Base-by-base conservation (phyloP, 2,888 invertebrate species). In the Ornithoptera priamus region DNA sequence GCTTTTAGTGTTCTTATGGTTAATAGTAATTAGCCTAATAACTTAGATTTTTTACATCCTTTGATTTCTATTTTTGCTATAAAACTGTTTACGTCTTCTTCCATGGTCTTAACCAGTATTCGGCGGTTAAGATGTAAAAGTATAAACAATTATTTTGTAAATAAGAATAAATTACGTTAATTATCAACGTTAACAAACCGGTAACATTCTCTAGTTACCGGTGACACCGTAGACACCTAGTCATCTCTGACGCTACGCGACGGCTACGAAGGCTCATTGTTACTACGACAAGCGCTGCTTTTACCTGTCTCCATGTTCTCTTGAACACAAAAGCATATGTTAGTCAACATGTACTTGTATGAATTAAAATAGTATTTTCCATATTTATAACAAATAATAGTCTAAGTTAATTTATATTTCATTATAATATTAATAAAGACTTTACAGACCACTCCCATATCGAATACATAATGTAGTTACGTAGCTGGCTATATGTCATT, bases 261-360 rank as follows among this genome's bases (percentile, higher is more conserved):
- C 71, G 50, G 68, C 74, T 73, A 72, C 75, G 72, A 64, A 72
- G 69, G 70, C 70, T 71, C 60, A 56, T 68, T 67, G 65, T 61
- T 30, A 64, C 73, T 74, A 75, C 73, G 72, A 61, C 24, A 63
- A 46, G 15, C 12, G 62, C 42, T 60, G 36, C 59, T 67, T 65
- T 70, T 71, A 69, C 65, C 69, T 57, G 62, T 62, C 69, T 61
- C 63, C 63, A 65, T 64, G 70, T 71, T 67, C 58, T 72, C 70
- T 73, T 53, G 20, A 18, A 24, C n/a, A 71, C 58, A 71, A 71
- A 61, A 57, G 56, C 42, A 53, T 59, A 56, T 46, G 20, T 58
- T 56, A 46, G 24, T 60, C 24, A 61, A 67, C 56, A 70, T 39
- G n/a, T 30, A 30, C 30, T 4, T 1, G 18, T 60, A 8, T n/a